Evolutionary conservation across 2,113 vertebrate genomes (phyloP).

Genomic region (Cavia porcellus): DNA sequence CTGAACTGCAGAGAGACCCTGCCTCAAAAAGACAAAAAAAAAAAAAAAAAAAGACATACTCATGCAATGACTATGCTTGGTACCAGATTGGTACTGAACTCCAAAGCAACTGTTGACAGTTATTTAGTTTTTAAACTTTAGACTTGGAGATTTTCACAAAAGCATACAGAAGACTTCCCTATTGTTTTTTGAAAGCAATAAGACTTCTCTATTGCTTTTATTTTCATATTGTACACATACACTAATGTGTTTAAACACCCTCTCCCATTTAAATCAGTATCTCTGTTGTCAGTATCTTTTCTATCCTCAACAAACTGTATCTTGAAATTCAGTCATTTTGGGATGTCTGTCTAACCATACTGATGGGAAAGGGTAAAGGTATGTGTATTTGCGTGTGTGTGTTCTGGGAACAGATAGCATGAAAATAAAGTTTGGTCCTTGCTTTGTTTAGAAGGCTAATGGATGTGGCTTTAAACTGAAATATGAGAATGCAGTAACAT

Average conservation of each 20-base stretch:
- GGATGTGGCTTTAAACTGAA: conserved; percentile 38
- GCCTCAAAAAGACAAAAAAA: no score
- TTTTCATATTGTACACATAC: background rate
- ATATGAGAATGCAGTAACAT: background rate
- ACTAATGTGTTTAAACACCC: conserved; percentile 7
- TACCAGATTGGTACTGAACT: background rate
- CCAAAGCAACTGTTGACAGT: background rate
- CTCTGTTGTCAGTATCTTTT: background rate
- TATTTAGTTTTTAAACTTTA: background rate
- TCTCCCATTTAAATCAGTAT: background rate
- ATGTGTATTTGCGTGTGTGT: no score
- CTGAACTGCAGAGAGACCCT: no score
- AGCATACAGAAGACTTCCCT: background rate
- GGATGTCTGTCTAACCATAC: background rate
- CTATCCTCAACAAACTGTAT: conserved; percentile 26
- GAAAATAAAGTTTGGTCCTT: background rate
- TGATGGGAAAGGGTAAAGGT: background rate
- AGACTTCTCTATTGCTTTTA: background rate
- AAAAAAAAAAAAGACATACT: background rate
- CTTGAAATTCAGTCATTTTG: background rate
- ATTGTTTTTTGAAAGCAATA: background rate
- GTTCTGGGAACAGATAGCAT: background rate
- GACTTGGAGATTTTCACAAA: background rate
- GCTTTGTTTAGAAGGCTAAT: conserved; percentile 8
- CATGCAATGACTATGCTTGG: background rate